These are phyloP conservation scores for Mus pahari DNA, from an alignment of 2,113 vertebrate genomes.

Conservation along the genomic window DNA sequence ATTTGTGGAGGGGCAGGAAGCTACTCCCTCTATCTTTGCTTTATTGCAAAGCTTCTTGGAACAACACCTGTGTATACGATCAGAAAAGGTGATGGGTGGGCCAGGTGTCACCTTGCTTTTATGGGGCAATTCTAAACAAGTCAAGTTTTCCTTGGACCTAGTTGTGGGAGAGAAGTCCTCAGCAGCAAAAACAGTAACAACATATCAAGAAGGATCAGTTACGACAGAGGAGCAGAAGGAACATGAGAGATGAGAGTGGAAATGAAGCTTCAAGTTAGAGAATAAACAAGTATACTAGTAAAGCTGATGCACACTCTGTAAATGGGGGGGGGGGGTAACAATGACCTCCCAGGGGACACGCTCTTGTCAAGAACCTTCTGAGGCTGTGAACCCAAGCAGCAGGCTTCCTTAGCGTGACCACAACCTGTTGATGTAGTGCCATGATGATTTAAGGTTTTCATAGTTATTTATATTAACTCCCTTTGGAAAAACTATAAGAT, in stretches of 20 bases:
- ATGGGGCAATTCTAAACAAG: neutral
- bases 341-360: too few relatives aligned
- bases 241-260: neutral
- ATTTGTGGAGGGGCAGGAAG: neutral
- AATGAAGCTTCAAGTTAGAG: neutral
- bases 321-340: too few relatives aligned
- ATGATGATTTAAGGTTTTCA: neutral
- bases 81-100: neutral
- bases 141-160: neutral
- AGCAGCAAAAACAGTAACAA: neutral
- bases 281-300: neutral
- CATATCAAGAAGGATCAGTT: neutral
- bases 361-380: neutral
- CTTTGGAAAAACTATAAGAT: constrained; percentile 17
- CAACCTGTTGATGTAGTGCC: neutral
- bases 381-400: neutral
- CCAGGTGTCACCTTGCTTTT: neutral
- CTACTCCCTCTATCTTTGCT: neutral
- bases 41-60: neutral
- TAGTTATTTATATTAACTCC: neutral
- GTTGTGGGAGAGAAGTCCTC: neutral
- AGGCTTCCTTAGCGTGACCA: neutral
- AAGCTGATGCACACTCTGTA: neutral
- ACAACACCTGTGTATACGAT: neutral
- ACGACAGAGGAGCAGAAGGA: neutral